Evolutionary conservation across 1,140 invertebrate genomes (phyloP), one percentile per base, ranked within the genome.

Genomic region (Cheumatopsyche charites): DNA sequence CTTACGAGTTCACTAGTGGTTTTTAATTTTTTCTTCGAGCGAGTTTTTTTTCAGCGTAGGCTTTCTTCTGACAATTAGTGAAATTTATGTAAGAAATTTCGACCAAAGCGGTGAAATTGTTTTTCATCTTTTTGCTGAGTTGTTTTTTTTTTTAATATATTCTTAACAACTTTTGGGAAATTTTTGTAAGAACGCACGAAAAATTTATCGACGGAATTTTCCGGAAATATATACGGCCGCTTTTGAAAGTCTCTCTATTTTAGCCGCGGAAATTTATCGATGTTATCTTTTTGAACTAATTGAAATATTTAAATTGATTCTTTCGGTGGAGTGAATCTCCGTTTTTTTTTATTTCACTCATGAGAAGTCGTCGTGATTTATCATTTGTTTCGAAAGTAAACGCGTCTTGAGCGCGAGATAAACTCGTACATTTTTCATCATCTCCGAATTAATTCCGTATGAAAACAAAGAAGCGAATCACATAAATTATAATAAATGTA

Each of bases 31-130:
- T 36, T 36, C 9, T 36, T 36, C 29, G 29, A 36, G 29, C 55
- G 55, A 19, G 19, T 61, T 4, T 61, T 61, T 61, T 61, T 61
- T 61, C 23, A 6, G 43, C 63, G 63, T 21, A 66, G 43, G 41
- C 43, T 66, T 66, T 66, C 41, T n/a, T n/a, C 63, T 47, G 63
- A 66, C 63, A 66, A 66, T 66, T 66, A 66, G 42, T 15, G 63
- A 66, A 66, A 66, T 66, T 66, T 66, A 66, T 66, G 63, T 66
- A 66, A 66, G 63, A 66, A 66, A 66, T 66, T 66, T 66, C 47
- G 63, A 66, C 63, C 42, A 36, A 43, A 66, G 43, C 47, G 63
- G 63, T 17, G 63, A 66, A 66, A 66, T 66, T 66, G 43, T 66
- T 66, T 47, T 66, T 43, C 26, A 21, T 42, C 15, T 23, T 63